Base-by-base conservation (phyloP, 2,888 invertebrate species). In the Drosophila anomalata region DNA sequence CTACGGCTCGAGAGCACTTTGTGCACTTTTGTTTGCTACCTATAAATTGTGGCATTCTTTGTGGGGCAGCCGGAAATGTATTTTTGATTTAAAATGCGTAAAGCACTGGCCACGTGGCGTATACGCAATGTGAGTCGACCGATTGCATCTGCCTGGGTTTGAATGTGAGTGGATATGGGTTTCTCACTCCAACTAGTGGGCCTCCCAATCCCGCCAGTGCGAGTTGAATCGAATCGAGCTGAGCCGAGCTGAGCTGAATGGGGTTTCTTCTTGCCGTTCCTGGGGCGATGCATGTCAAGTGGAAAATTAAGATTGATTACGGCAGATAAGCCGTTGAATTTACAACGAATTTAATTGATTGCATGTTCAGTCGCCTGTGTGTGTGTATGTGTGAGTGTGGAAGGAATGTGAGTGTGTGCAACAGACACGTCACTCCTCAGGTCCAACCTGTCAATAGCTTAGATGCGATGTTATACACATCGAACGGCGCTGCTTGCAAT, bases 321-420 rank as follows among this genome's bases (percentile, higher is more conserved):
- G 81, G 77, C 71, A 80, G 87, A 88, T 84, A 88, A 84, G 87
- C 87, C 87, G 78, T 79, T 83, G 87, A 86, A 86, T 84, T 88
- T 88, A 88, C 88, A 88, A 86, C 84, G 84, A 88, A 86, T 86
- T 84, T 88, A 88, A 88, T 88, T 84, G 88, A 84, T 84, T 84
- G 83, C 83, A 86, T 78, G 86, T 79, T 76, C 87, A 85, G 72
- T 81, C 76, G 59, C 69, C 58, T 78, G 74, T 68, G 24, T 57
- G 58, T 55, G n/a, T 39, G 42, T 42, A 58, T 41, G 39, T n/a
- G 22, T 14, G 39, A 12, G 22, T 14, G 47, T 31, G 31, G 60
- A 29, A 56, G 51, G 41, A 12, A 20, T n/a, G 59, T 9, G 22
- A 44, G 31, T 59, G 50, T 50, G 39, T 26, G 26, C 12, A 60